These are phyloP conservation scores for Tipula lateralis DNA, from an alignment of 2,888 invertebrate species.

Conservation along the genomic window DNA sequence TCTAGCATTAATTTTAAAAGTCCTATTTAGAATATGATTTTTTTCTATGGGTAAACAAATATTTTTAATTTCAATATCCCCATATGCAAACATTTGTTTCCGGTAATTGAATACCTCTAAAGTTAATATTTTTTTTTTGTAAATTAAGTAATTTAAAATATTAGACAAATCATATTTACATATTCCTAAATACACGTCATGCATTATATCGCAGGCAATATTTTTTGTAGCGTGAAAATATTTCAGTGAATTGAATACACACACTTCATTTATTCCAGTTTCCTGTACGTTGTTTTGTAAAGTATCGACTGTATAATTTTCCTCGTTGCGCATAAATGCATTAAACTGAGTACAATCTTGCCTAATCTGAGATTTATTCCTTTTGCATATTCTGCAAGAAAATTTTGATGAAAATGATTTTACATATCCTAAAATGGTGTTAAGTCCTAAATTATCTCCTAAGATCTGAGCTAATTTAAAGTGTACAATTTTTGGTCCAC, in stretches of 20 bases:
- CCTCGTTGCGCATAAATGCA: neutral
- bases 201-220: neutral
- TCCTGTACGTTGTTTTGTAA: neutral
- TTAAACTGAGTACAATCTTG: constrained; percentile 12
- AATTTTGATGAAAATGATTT: too few species aligned
- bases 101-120: too few species aligned
- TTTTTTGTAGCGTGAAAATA: neutral
- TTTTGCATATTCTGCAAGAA: neutral
- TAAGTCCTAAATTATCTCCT: too few species aligned
- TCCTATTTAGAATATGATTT: too few species aligned
- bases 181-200: neutral
- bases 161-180: too few species aligned
- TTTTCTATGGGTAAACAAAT: too few species aligned
- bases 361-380: neutral
- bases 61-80: too few species aligned
- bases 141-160: too few species aligned
- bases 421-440: too few species aligned
- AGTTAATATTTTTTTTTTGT: too few species aligned
- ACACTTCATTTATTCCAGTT: neutral
- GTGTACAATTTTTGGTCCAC: neutral
- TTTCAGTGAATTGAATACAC: neutral
- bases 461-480: neutral
- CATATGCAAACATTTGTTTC: too few species aligned
- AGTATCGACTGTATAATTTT: neutral
- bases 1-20: neutral